Percentiles rank a stretch among this genome's conserved stretches.
phyloP scores from a whole-genome alignment of 2,888 invertebrate genomes.

The Oligia strigilis region DNA sequence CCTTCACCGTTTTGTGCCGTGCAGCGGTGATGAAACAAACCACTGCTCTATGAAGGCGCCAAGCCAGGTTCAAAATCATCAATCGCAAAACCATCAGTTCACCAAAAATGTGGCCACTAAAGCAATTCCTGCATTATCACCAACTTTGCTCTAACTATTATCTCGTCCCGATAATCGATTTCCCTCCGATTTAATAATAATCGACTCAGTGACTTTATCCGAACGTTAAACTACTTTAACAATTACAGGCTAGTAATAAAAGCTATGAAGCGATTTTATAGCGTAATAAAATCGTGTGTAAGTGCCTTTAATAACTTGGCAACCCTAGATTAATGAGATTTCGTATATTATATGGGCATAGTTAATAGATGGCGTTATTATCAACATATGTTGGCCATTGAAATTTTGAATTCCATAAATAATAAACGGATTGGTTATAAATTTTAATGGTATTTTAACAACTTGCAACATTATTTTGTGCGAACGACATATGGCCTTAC shows the following conservation, averaged over 20 bases:
- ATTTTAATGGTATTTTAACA: constrained; percentile 13
- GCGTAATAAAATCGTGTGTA: constrained; percentile 62
- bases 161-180: constrained; percentile 51
- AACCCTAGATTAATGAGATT: constrained; percentile 58
- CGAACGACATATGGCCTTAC: too few species aligned
- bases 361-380: constrained; percentile 39
- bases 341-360: constrained; percentile 33
- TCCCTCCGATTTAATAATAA: constrained; percentile 58
- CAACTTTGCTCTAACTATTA: constrained; percentile 21
- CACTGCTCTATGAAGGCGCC: too few species aligned
- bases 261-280: constrained; percentile 64
- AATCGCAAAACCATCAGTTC: too few species aligned
- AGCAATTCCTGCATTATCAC: constrained; percentile 6
- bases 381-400: constrained; percentile 36
- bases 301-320: constrained; percentile 65
- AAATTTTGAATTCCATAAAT: constrained; percentile 14
- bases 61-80: not conserved
- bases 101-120: not conserved
- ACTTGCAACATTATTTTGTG: not conserved
- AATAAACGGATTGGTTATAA: constrained; percentile 12
- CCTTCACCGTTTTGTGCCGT: too few species aligned
- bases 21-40: too few species aligned
- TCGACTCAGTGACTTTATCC: constrained; percentile 61
- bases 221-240: constrained; percentile 65
- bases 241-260: constrained; percentile 68